These are phyloP conservation scores for Leptobrachium leishanense DNA, from an alignment of 2,113 vertebrate genomes.

Conservation along the genomic window DNA sequence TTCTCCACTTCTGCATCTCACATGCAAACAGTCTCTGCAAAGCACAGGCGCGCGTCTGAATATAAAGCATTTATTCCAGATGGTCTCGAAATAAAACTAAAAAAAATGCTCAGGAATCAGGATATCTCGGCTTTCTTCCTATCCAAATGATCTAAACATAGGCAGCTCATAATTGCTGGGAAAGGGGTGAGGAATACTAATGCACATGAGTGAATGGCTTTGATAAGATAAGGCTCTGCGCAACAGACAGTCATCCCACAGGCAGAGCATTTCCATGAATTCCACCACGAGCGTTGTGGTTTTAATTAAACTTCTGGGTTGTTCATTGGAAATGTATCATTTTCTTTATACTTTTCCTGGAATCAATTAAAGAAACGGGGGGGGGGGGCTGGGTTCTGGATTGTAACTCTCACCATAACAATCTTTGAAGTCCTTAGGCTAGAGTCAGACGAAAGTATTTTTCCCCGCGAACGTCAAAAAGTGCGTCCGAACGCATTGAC, in stretches of 20 bases:
- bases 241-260: not conserved
- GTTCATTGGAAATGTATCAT: conserved; percentile 27
- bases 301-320: conserved; percentile 10
- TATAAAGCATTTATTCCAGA: conserved; percentile 36
- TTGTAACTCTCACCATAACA: too few species aligned
- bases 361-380: not conserved
- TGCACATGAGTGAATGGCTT: conserved; percentile 19
- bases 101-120: not conserved
- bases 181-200: conserved; percentile 22
- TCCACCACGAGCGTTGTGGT: not conserved
- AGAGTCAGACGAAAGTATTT: too few species aligned
- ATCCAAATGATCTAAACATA: conserved; percentile 47
- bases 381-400: too few species aligned
- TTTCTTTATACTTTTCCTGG: conserved; percentile 7
- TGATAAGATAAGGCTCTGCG: conserved; percentile 15
- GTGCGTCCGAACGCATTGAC: too few species aligned
- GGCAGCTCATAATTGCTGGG: conserved; percentile 32
- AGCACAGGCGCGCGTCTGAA: conserved; percentile 16
- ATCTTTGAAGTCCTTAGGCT: too few species aligned
- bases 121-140: conserved; percentile 32
- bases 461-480: too few species aligned
- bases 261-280: not conserved
- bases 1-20: not conserved
- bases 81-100: conserved; percentile 36
- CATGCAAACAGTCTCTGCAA: conserved; percentile 21